Conservation (phyloP, 2,888 invertebrate genomes). For the Boloria euphrosyne region DNA sequence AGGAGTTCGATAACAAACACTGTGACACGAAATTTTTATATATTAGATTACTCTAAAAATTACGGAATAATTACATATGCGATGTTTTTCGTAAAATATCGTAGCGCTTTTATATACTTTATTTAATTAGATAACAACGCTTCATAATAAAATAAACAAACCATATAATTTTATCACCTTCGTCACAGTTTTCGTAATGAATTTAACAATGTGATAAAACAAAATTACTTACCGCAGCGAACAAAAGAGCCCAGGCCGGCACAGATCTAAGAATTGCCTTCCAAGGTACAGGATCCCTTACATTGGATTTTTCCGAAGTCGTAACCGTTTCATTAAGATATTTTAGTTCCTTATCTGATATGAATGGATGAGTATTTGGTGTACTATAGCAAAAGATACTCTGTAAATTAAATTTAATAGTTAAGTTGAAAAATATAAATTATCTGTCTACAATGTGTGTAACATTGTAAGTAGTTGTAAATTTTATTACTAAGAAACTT, state of each 20-base stretch:
- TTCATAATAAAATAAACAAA: neutral
- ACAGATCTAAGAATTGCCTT: constrained; percentile 85
- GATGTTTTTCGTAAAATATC: too few relatives aligned
- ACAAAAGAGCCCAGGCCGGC: constrained; percentile 88
- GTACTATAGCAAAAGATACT: constrained; percentile 78
- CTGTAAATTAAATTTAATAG: constrained; percentile 51
- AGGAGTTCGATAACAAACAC: too few relatives aligned
- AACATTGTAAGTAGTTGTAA: neutral
- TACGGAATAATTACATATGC: too few relatives aligned
- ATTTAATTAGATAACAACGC: too few relatives aligned
- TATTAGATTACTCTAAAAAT: too few relatives aligned
- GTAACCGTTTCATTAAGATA: constrained; percentile 83
- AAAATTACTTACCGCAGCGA: constrained; percentile 83
- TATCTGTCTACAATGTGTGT: too few relatives aligned
- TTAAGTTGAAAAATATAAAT: too few relatives aligned
- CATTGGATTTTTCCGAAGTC: constrained; percentile 76
- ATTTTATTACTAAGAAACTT: neutral
- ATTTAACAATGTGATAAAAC: constrained; percentile 9
- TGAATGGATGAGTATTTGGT: constrained; percentile 80
- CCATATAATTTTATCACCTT: neutral
- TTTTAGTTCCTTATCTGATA: constrained; percentile 78
- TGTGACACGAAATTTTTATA: too few relatives aligned
- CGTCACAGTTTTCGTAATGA: neutral
- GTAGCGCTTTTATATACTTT: too few relatives aligned
- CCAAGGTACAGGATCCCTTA: constrained; percentile 86